phyloP scores from a whole-genome alignment of 2,888 invertebrate species.

The Acleris laterana region DNA sequence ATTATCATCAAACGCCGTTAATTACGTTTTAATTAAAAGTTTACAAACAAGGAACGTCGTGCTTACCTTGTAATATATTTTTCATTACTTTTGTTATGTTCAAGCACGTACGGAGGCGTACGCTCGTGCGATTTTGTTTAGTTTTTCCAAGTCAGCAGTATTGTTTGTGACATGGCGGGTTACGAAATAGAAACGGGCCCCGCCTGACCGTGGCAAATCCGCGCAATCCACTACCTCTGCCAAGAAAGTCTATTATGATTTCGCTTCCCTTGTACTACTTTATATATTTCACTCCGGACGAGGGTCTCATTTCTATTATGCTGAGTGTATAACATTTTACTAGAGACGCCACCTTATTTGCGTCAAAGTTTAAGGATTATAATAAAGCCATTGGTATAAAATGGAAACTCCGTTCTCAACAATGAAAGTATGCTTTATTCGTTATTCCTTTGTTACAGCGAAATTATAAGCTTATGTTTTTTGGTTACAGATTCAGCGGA shows the following conservation, averaged over 20 bases:
- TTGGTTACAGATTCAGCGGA: conserved; percentile 61
- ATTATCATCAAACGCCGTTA: conserved; percentile 25
- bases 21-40: conserved; percentile 25
- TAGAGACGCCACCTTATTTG: background rate
- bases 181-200: conserved; percentile 6
- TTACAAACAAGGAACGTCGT: conserved; percentile 19
- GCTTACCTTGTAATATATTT: conserved; percentile 1
- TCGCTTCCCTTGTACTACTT: conserved; percentile 27
- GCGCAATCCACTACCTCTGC: conserved; percentile 31
- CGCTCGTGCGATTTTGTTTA: conserved; percentile 16
- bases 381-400: conserved; percentile 17
- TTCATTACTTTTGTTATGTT: conserved; percentile 2
- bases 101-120: conserved; percentile 1
- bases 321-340: conserved; percentile 21
- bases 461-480: conserved; percentile 37
- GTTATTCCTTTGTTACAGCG: conserved; percentile 25
- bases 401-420: conserved; percentile 22
- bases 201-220: conserved; percentile 26
- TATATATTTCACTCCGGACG: conserved; percentile 26
- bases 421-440: conserved; percentile 25
- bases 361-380: conserved; percentile 14
- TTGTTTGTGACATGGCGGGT: conserved; percentile 28
- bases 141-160: conserved; percentile 33
- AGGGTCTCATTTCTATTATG: conserved; percentile 27
- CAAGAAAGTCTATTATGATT: conserved; percentile 33